Evolutionary conservation across 2,797 vertebrate species (phyloP), one percentile per base, ranked within the genome.

Genomic region (Sebastes baramenuke): DNA sequence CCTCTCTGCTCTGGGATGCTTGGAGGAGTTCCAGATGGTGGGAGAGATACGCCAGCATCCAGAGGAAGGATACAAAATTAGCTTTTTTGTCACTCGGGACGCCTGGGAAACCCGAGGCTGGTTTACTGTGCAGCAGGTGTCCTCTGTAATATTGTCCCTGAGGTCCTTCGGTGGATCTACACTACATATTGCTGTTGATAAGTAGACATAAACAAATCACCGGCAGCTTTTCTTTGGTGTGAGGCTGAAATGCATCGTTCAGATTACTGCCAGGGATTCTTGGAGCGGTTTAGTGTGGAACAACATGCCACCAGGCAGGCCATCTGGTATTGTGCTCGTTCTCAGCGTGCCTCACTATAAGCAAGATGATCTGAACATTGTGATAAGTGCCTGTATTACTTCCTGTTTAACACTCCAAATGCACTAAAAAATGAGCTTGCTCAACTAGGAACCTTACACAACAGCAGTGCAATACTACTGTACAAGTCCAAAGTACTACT

Each of bases 291-390:
- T 60, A 32, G 25, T 78, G 60, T 25, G 27, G 13, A 89, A 69
- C 87, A 79, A 82, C 82, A 81, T 80, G 93, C 60, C 59, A 82
- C 71, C 75, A 30, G 59, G 67, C 74, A 73, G 34, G 65, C 92
- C 91, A 94, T 94, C 91, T 95, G 93, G 86, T 75, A 67, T 46
- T 67, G 12, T 36, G 85, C 38, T 76, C 67, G 18, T 18, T 77
- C 61, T 60, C 71, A 52, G 65, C 62, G 62, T 56, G 54, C 36
- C 27, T 64, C 32, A 64, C 32, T 42, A 24, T 11, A 66, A 29
- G 72, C 56, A 76, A 83, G 59, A 71, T 72, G 49, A 74, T 75
- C 49, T 64, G n/a, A 77, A 72, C 65, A 79, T 76, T 25, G 18
- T 25, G 14, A 67, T 14, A 20, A 49, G 65, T 18, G 14, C 25